Evolutionary conservation across 2,888 invertebrate genomes (phyloP).

Genomic region (Tridacna crocea): DNA sequence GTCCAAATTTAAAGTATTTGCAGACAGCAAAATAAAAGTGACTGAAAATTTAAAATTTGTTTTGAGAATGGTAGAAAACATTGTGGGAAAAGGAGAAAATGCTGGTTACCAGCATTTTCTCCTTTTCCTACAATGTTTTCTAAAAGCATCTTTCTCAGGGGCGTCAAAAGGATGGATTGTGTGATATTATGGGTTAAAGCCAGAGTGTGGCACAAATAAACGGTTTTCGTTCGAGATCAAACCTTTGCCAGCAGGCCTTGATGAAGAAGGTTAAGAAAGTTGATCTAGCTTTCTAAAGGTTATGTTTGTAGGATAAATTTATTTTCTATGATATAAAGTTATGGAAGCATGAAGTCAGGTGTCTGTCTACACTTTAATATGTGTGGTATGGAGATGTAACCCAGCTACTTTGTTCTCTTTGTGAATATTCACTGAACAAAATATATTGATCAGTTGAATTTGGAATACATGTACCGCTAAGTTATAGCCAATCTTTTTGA

Average conservation of each 20-base stretch:
- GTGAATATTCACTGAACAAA: slow-evolving; percentile 1
- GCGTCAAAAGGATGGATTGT: too few species aligned
- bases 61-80: neutral
- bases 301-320: neutral
- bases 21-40: too few species aligned
- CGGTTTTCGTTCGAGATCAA: too few species aligned
- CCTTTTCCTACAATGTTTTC: neutral
- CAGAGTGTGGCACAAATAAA: too few species aligned
- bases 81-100: neutral
- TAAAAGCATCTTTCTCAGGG: too few species aligned
- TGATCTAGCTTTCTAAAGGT: too few species aligned
- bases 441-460: slow-evolving; percentile 8
- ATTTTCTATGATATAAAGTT: slow-evolving; percentile 5
- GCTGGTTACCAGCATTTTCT: neutral
- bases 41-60: too few species aligned
- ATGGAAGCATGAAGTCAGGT: slow-evolving; percentile 14
- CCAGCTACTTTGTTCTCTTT: neutral
- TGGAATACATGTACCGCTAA: too few species aligned
- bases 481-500: too few species aligned
- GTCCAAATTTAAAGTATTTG: too few species aligned
- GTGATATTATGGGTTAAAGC: neutral
- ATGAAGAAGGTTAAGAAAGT: neutral
- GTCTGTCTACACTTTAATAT: slow-evolving; percentile 4
- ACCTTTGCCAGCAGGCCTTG: too few species aligned
- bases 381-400: neutral